phyloP scores from a whole-genome alignment of 2,888 invertebrate genomes.

The Gonocerus acuteangulatus region DNA sequence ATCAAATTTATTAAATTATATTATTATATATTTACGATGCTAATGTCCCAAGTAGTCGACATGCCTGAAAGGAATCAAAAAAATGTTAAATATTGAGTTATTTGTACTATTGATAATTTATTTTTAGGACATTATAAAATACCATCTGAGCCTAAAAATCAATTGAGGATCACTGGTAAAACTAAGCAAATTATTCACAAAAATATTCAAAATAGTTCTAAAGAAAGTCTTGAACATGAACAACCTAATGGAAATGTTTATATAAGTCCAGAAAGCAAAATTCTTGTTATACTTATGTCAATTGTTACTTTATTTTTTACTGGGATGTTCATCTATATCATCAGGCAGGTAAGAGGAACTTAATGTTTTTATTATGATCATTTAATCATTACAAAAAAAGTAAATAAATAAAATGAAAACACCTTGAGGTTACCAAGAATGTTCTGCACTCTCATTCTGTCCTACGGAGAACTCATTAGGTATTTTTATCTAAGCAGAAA shows the following conservation, averaged over 20 bases:
- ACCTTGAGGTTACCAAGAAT: too few relatives aligned
- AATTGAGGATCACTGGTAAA: constrained; percentile 43
- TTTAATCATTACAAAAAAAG: too few relatives aligned
- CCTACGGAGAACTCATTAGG: too few relatives aligned
- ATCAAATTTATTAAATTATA: neutral
- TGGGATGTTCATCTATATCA: constrained; percentile 38
- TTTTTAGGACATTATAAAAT: constrained; percentile 60
- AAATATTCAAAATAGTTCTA: constrained; percentile 43
- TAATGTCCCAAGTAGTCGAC: neutral
- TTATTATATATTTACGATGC: neutral
- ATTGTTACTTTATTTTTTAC: constrained; percentile 2
- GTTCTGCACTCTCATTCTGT: too few relatives aligned
- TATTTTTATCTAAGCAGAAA: too few relatives aligned
- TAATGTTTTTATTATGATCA: too few relatives aligned
- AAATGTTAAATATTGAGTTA: neutral
- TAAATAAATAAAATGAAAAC: too few relatives aligned
- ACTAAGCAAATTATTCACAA: constrained; percentile 46
- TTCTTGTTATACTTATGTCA: constrained; percentile 24
- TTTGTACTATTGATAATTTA: neutral
- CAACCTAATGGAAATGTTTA: constrained; percentile 1
- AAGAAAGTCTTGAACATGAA: constrained; percentile 18
- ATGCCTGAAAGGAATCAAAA: too few relatives aligned
- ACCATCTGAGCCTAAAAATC: constrained; percentile 50
- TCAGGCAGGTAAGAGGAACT: constrained; percentile 38
- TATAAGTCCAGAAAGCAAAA: constrained; percentile 28